Conservation (phyloP, 35 echinoderm and acorn worm species). For the Ophioderma brevispina region DNA sequence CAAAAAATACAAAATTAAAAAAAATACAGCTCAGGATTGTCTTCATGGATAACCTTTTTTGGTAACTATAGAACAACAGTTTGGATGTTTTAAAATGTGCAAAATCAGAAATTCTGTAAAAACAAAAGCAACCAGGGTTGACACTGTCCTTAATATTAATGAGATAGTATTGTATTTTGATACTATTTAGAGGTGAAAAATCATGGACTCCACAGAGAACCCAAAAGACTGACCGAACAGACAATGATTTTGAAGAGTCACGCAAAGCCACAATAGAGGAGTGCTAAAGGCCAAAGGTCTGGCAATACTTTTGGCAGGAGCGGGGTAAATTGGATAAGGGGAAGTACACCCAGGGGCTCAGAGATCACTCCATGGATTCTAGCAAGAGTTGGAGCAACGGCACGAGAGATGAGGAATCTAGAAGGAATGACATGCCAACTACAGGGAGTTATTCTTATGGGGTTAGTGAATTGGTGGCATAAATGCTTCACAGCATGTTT, state of each 20-base stretch:
- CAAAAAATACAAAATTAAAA: too few species aligned
- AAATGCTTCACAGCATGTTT: neutral
- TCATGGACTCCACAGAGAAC: slow-evolving; percentile 64
- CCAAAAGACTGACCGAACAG: slow-evolving; percentile 84
- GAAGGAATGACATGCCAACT: slow-evolving; percentile 36
- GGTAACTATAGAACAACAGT: too few species aligned
- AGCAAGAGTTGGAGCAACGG: slow-evolving; percentile 27
- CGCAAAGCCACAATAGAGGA: slow-evolving; percentile 93
- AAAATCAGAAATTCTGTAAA: too few species aligned
- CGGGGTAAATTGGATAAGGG: slow-evolving; percentile 30
- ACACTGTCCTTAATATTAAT: too few species aligned
- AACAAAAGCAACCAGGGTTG: too few species aligned
- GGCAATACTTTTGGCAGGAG: slow-evolving; percentile 69
- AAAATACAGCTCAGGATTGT: too few species aligned
- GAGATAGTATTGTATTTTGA: too few species aligned
- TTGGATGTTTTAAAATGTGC: too few species aligned
- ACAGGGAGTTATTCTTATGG: slow-evolving; percentile 51
- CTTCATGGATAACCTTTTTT: too few species aligned
- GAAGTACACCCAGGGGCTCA: neutral
- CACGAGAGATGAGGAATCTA: slow-evolving; percentile 3
- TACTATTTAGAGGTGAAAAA: slow-evolving; percentile 55
- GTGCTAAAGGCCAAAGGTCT: slow-evolving; percentile 50
- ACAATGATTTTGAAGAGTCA: slow-evolving; percentile 95
- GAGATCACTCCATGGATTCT: slow-evolving; percentile 3
- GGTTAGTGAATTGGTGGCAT: slow-evolving; percentile 6